Conservation (phyloP, 2,113 vertebrate genomes). For the Strix uralensis region DNA sequence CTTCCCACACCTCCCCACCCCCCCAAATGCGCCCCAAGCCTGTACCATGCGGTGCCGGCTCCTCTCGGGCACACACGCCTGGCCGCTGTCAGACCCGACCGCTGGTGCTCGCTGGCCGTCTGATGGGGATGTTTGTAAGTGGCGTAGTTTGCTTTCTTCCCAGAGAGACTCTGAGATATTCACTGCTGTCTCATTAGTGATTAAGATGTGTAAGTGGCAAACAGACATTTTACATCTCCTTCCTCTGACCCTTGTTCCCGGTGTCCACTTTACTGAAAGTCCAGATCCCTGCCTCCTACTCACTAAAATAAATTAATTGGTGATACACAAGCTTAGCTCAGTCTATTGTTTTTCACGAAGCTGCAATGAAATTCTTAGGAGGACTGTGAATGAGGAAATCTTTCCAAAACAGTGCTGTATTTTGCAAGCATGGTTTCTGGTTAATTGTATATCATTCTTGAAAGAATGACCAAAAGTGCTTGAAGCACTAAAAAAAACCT, state of each 20-base stretch:
- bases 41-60: rapidly evolving
- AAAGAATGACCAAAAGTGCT: not conserved
- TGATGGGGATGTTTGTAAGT: not conserved
- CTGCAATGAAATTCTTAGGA: not conserved
- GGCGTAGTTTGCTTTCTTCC: not conserved
- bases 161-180: not conserved
- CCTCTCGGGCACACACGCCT: not conserved
- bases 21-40: rapidly evolving
- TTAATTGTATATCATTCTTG: not conserved
- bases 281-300: not conserved
- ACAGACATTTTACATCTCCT: not conserved
- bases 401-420: not conserved
- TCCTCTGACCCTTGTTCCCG: slow-evolving; percentile 23
- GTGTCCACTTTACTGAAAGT: not conserved
- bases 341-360: not conserved
- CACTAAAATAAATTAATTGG: not conserved
- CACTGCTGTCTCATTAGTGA: not conserved
- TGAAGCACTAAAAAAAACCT: not conserved
- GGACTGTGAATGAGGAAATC: not conserved
- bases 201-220: not conserved
- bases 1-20: not conserved
- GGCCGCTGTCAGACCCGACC: not conserved
- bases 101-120: rapidly evolving
- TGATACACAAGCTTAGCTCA: not conserved
- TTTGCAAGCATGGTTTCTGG: not conserved